A percentile compares a stretch with the other conserved stretches of the same genome.
phyloP scores from a whole-genome alignment of 2,888 invertebrate genomes.

The Meiosimyza decipiens region DNA sequence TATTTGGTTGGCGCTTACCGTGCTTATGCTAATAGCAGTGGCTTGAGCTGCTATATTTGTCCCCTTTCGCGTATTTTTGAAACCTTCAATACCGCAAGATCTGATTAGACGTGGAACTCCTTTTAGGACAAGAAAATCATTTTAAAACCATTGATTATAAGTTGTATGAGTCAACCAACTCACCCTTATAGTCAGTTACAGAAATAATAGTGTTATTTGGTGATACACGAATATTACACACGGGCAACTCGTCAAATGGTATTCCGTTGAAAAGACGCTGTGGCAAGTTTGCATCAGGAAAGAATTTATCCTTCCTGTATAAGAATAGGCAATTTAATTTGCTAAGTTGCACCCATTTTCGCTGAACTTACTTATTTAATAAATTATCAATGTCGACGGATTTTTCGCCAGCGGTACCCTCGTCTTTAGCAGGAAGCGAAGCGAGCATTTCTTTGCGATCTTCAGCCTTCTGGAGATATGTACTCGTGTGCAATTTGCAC shows the following conservation, averaged over 20 bases:
- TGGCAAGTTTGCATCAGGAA: constrained; percentile 81
- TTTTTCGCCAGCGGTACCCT: constrained; percentile 83
- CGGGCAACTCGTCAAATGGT: constrained; percentile 82
- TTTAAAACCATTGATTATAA: neutral
- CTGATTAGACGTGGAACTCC: constrained; percentile 72
- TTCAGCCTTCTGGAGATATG: constrained; percentile 64
- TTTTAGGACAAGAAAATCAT: constrained; percentile 50
- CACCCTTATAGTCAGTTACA: constrained; percentile 78
- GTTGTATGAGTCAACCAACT: constrained; percentile 15
- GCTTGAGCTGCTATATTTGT: constrained; percentile 97
- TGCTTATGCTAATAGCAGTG: constrained; percentile 83
- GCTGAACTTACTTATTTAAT: constrained; percentile 69
- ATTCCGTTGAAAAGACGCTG: constrained; percentile 79
- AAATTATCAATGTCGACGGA: constrained; percentile 76
- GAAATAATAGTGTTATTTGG: constrained; percentile 90
- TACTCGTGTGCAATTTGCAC: constrained; percentile 52
- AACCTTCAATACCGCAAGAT: constrained; percentile 92
- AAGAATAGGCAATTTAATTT: neutral
- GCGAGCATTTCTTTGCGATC: constrained; percentile 70
- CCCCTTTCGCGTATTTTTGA: constrained; percentile 94
- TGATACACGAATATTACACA: constrained; percentile 84
- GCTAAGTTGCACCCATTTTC: neutral
- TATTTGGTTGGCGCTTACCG: constrained; percentile 69
- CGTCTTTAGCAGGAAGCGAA: constrained; percentile 72
- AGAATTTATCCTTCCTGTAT: constrained; percentile 74